Percentiles rank a stretch among this genome's conserved stretches.
Evolutionary conservation across 2,888 invertebrate genomes (phyloP).

Genomic region (Eupithecia insigniata): DNA sequence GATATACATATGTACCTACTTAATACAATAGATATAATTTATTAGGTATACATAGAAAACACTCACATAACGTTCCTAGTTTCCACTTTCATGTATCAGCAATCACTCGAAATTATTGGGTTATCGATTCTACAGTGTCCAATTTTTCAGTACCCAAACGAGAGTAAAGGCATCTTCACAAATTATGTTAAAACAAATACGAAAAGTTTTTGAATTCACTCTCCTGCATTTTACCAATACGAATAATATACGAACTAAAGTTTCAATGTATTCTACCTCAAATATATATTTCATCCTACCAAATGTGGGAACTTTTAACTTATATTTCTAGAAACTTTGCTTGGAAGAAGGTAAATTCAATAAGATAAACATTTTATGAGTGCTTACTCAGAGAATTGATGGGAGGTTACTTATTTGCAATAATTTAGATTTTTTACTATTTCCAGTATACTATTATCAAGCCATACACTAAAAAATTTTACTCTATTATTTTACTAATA

Average conservation of each 20-base stretch:
- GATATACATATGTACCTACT: too few species aligned
- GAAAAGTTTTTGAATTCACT: background rate
- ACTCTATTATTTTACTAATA: too few species aligned
- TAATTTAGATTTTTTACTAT: background rate
- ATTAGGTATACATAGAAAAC: too few species aligned
- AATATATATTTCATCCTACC: conserved; percentile 36
- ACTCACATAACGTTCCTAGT: background rate
- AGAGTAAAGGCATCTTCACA: background rate
- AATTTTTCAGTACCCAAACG: background rate
- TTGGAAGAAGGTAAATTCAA: conserved; percentile 36
- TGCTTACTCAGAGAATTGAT: conserved; percentile 19
- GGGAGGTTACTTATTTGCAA: background rate
- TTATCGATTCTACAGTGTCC: background rate
- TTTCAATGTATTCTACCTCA: conserved; percentile 36
- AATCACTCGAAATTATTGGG: background rate
- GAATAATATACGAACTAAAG: conserved; percentile 29
- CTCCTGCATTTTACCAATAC: conserved; percentile 22
- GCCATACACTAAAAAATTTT: too few species aligned
- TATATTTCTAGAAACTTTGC: conserved; percentile 34
- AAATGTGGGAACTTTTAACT: conserved; percentile 37
- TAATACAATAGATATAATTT: background rate
- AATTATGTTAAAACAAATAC: background rate
- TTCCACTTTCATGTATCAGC: background rate
- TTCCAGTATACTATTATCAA: background rate
- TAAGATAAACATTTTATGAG: conserved; percentile 38